Evolutionary conservation across 1,140 invertebrate species (phyloP), one percentile per base, ranked within the genome.

Genomic region (Leptopilina boulardi): DNA sequence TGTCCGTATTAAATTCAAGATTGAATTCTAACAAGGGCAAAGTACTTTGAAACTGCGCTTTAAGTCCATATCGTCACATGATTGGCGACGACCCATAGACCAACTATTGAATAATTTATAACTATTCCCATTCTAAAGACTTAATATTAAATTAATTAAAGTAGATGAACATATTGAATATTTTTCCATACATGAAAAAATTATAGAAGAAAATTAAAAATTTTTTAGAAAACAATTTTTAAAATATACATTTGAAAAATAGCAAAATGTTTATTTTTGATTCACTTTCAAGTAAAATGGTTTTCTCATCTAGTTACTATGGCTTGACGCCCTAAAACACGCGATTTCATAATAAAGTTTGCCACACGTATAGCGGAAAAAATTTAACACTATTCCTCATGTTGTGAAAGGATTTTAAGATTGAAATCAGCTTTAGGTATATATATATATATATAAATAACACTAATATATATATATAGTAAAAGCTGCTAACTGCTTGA

Each of bases 251-350:
- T n/a, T n/a, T n/a, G n/a, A n/a, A n/a, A n/a, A n/a, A n/a, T n/a
- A n/a, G n/a, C n/a, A n/a, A n/a, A n/a, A n/a, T 66, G 23, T 66
- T 15, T 30, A 13, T 23, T 66, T 66, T 44, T 71, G 34, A 44
- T 13, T 70, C 66, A 76, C 30, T 71, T 41, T 82, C 77, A 80
- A 87, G 86, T 85, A 89, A 89, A 87, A 89, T 88, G 87, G n/a
- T 87, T 86, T 85, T 82, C 88, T n/a, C 82, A 77, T 76, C 56
- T 71, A 18, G 75, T 56, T 70, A 23, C 23, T 47, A 73, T 79
- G 78, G 77, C 80, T 80, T 79, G 81, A 78, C 76, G 84, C 80
- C 79, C 78, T 75, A 71, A 19, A 78, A 81, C 88, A 89, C 87
- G 88, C 87, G 85, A 89, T 86, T 84, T 78, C 73, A 80, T 77